Evolutionary conservation across 2,888 invertebrate species (phyloP), one percentile per base, ranked within the genome.

Genomic region (Buathra laborator): DNA sequence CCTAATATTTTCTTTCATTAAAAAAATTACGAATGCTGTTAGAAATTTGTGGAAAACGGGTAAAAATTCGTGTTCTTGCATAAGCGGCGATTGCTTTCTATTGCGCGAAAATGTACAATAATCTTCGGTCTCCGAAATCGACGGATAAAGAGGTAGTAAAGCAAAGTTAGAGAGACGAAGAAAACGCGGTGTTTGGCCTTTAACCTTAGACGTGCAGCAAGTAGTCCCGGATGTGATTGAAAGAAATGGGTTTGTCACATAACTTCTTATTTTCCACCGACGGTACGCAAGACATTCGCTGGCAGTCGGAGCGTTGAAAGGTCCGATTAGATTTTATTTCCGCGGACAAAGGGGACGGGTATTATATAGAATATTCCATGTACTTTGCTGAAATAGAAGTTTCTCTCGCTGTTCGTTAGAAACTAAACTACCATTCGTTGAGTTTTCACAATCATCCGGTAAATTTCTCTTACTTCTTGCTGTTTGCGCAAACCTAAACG

Each of bases 261-360:
- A 84, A 48, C 14, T 77, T 84, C 66, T 72, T 72, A 62, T 84
- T 84, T 72, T 68, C 37, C 43, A 37, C 67, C 76, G 59, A 16
- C 53, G 16, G 37, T 66, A 16, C 43, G 46, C 44, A 24, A 43
- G 62, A 64, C 48, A 48, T 66, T 56, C 67, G 29, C 71, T 56
- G 66, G 59, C 24, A 59, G 59, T 14, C 59, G 12, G 59, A 14
- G 12, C 29, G 24, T 29, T 12, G 59, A 76, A 62, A 59, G 62
- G 24, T 64, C 44, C 64, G 14, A 81, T 84, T 81, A 76, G 76
- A 80, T 84, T 77, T 84, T 72, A 84, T 80, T 76, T 81, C 24
- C 19, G 64, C 16, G 67, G 56, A 29, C 56, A 43, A 56, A 68
- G 5, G 48, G 10, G 10, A 68, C 9, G 48, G 10, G 10, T 48